Percentiles rank a stretch among this genome's conserved stretches.
These are phyloP conservation scores for Melikaiella ostensackeni DNA, from an alignment of 2,888 invertebrate genomes.

Conservation along the genomic window DNA sequence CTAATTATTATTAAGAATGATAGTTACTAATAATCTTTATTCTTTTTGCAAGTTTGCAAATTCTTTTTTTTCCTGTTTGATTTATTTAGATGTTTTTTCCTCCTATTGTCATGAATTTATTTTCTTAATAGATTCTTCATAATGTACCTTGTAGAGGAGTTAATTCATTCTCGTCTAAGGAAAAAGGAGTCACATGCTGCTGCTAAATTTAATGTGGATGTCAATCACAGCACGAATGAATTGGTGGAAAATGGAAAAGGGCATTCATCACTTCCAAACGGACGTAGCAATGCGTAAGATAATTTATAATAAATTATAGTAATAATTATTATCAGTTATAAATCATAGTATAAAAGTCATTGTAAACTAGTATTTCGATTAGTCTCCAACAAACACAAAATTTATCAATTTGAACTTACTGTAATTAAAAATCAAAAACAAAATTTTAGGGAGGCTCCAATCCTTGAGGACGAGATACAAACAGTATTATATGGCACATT, in stretches of 20 bases:
- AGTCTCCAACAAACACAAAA: no score
- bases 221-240: conserved; percentile 69
- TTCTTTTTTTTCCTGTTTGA: no score
- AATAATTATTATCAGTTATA: neutral
- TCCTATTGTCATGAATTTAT: neutral
- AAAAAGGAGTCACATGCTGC: conserved; percentile 57
- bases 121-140: conserved; percentile 68
- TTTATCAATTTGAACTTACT: neutral
- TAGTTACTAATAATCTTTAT: no score
- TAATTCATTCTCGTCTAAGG: conserved; percentile 84
- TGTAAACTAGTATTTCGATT: neutral
- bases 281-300: conserved; percentile 33
- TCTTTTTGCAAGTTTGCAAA: no score
- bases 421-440: neutral
- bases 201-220: conserved; percentile 60
- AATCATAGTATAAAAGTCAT: neutral
- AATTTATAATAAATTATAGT: conserved; percentile 11
- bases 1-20: no score
- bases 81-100: neutral
- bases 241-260: conserved; percentile 68
- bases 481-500: conserved; percentile 12
- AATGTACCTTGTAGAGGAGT: conserved; percentile 84
- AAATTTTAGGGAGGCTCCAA: conserved; percentile 28
- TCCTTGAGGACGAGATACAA: neutral
- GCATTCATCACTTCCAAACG: conserved; percentile 10